Evolutionary conservation across 2,888 invertebrate genomes (phyloP).

Genomic region (Apotomis betuletana): DNA sequence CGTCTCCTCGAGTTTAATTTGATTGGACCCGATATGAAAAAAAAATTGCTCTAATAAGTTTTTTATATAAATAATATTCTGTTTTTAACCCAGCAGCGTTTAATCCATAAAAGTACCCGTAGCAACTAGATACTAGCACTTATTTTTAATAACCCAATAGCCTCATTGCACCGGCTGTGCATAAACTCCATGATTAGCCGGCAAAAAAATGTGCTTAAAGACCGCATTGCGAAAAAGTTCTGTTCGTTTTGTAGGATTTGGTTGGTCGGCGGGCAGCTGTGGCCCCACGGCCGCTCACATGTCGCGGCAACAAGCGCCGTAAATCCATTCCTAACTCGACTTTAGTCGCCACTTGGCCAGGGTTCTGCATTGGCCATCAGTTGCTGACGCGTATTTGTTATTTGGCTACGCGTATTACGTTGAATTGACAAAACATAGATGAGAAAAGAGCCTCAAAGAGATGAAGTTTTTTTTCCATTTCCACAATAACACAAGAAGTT

Average conservation of each 20-base stretch:
- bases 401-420: conserved; percentile 51
- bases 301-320: conserved; percentile 68
- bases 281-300: conserved; percentile 62
- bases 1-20: no score
- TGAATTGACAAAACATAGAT: no score
- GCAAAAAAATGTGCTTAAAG: conserved; percentile 68
- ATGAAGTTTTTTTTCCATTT: no score
- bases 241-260: conserved; percentile 60
- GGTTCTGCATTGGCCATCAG: conserved; percentile 49
- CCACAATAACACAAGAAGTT: no score
- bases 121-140: background rate
- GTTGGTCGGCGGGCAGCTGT: conserved; percentile 57
- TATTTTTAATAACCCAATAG: conserved; percentile 30
- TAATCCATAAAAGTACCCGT: background rate
- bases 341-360: conserved; percentile 59
- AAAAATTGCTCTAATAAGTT: no score
- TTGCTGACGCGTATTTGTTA: conserved; percentile 54
- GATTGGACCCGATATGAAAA: no score
- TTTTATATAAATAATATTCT: no score
- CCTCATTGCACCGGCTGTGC: conserved; percentile 32
- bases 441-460: no score
- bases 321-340: conserved; percentile 79
- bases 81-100: background rate
- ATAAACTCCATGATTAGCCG: conserved; percentile 61
- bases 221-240: conserved; percentile 79